Base-by-base conservation (phyloP, 2,888 invertebrate genomes). In the Drosophila paranaensis region DNA sequence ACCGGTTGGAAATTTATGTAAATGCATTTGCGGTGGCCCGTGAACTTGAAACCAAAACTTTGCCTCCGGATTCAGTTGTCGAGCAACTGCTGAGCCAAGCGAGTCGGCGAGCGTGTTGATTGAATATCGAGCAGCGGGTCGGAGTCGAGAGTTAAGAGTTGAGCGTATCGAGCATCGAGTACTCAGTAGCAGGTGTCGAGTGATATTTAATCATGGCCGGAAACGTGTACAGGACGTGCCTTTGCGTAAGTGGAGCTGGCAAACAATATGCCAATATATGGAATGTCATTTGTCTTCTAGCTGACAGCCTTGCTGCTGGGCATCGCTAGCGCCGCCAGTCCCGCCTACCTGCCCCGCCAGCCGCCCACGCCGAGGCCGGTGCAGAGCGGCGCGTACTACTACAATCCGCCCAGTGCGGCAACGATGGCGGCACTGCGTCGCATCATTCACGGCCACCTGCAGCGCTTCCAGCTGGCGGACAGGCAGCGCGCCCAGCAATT, bases 1-100 rank as follows among this genome's bases (percentile, higher is more conserved):
- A 60, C 70, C 66, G 61, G 66, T 64, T 81, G 86, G 89, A 84
- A 87, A 84, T 79, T 86, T 89, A 89, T 84, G 84, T 83, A 77
- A 84, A 84, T 89, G 82, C 89, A 81, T 64, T 67, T 66, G 45
- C 35, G 66, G 33, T 14, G 73, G 77, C 75, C 82, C 82, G 83
- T 84, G 84, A 84, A 87, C 84, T 84, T 89, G 88, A 89, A 84
- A 71, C 50, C 65, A 48, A 58, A 42, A 46, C 25, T 30, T 37
- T 25, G 20, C 20, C 43, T 51, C 25, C 39, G 64, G 62, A 43
- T 81, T 89, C 62, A 84, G 84, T 84, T 73, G 66, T 45, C 54
- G 51, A 60, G 65, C 77, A 74, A 69, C 79, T 66, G 72, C 57
- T 69, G 77, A 84, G 66, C 61, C 71, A 54, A 84, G 61, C 72